These are phyloP conservation scores for Huso huso DNA, from an alignment of 2,797 vertebrate species.

Conservation along the genomic window DNA sequence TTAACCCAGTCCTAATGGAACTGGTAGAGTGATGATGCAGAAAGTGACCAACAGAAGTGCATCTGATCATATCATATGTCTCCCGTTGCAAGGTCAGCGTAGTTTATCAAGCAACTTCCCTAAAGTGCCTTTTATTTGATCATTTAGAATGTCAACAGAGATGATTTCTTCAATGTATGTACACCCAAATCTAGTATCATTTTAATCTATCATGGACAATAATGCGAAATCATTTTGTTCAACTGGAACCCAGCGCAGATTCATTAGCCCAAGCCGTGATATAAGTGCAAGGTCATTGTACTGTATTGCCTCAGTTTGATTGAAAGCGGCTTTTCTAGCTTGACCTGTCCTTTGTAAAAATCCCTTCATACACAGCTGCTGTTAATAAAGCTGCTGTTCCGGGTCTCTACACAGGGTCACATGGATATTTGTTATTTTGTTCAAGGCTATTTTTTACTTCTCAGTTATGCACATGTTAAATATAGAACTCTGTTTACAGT, in stretches of 20 bases:
- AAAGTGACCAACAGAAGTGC: conserved; percentile 71
- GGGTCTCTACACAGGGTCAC: too few relatives aligned
- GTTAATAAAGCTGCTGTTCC: conserved; percentile 18
- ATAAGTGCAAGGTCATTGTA: conserved; percentile 48
- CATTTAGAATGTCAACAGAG: conserved; percentile 77
- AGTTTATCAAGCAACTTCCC: conserved; percentile 91
- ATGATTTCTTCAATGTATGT: conserved; percentile 88
- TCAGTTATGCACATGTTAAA: too few relatives aligned
- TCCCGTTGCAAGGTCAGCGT: conserved; percentile 60
- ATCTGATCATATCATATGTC: conserved; percentile 82
- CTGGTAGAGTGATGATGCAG: conserved; percentile 77
- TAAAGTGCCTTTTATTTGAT: conserved; percentile 97
- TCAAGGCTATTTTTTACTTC: too few relatives aligned
- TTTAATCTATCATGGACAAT: conserved; percentile 75
- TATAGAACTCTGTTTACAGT: too few relatives aligned
- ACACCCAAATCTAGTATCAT: conserved; percentile 68
- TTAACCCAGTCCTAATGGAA: conserved; percentile 49
- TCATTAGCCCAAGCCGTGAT: conserved; percentile 58
- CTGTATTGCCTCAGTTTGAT: conserved; percentile 34
- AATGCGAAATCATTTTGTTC: conserved; percentile 71
- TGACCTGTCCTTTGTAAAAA: conserved; percentile 44
- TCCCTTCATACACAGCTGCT: conserved; percentile 34
- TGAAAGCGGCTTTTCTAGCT: conserved; percentile 45
- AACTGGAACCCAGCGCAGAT: conserved; percentile 66
- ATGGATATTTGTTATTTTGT: too few relatives aligned